Evolutionary conservation across 2,113 vertebrate species (phyloP).

Genomic region (Promerops cafer): DNA sequence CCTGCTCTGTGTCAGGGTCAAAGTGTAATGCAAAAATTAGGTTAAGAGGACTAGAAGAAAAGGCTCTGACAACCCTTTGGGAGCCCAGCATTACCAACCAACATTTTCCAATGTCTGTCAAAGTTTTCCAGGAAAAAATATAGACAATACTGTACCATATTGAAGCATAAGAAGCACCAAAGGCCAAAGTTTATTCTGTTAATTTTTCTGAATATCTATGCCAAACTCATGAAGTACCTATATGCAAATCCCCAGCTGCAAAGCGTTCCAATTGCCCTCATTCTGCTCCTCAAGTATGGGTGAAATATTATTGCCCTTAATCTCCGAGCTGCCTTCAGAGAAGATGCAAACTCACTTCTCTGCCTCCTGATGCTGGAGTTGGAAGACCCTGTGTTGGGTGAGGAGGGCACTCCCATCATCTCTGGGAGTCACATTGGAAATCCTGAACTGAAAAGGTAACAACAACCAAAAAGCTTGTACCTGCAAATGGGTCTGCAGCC

Average conservation of each 20-base stretch:
- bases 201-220: neutral
- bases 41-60: neutral
- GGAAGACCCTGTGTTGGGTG: neutral
- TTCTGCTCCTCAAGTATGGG: neutral
- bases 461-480: neutral
- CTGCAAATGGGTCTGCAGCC: neutral
- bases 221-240: neutral
- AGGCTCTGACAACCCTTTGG: neutral
- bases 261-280: neutral
- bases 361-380: neutral
- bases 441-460: neutral
- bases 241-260: neutral
- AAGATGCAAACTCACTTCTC: neutral
- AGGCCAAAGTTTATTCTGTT: neutral
- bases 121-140: neutral
- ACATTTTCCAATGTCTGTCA: neutral
- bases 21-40: conserved; percentile 35
- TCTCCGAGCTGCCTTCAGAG: accelerated
- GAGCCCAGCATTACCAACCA: neutral
- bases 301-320: neutral
- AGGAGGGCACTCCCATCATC: neutral
- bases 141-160: neutral
- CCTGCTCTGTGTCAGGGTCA: neutral
- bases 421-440: neutral
- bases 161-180: neutral